Percentiles rank a stretch among this genome's conserved stretches.
Conservation (phyloP, 2,888 invertebrate species). For the Chrysolina oricalcia region DNA sequence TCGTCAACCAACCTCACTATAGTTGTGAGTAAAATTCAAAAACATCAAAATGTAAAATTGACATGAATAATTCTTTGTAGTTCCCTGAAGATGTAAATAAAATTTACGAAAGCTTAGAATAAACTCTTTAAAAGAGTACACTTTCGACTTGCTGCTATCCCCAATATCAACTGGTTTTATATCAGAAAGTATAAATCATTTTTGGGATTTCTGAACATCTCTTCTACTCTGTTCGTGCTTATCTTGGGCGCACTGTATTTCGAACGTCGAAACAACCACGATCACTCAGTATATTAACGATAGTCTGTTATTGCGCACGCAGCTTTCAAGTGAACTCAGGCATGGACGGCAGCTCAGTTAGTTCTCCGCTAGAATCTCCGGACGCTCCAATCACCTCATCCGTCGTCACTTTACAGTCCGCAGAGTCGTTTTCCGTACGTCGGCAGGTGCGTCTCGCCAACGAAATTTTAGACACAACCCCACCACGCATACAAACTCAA, state of each 20-base stretch:
- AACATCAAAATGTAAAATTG: too few relatives aligned
- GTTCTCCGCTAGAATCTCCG: slow-evolving; percentile 89
- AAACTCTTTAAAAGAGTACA: too few relatives aligned
- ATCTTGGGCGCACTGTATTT: neutral
- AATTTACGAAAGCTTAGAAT: too few relatives aligned
- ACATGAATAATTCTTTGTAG: too few relatives aligned
- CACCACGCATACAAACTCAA: slow-evolving; percentile 52
- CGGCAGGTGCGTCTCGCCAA: slow-evolving; percentile 70
- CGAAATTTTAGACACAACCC: slow-evolving; percentile 48
- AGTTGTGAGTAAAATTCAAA: too few relatives aligned
- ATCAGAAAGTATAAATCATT: too few relatives aligned
- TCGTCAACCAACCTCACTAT: too few relatives aligned
- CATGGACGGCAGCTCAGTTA: slow-evolving; percentile 83
- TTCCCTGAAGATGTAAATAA: too few relatives aligned
- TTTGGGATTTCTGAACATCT: too few relatives aligned
- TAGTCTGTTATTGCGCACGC: slow-evolving; percentile 66
- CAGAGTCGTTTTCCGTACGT: slow-evolving; percentile 75
- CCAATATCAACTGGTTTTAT: too few relatives aligned
- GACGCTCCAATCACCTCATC: slow-evolving; percentile 82
- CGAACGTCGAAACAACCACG: neutral
- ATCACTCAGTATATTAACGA: slow-evolving; percentile 40
- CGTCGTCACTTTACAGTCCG: slow-evolving; percentile 79
- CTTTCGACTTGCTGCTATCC: too few relatives aligned
- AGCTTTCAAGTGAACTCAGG: slow-evolving; percentile 90
- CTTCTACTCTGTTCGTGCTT: too few relatives aligned